phyloP scores from a whole-genome alignment of 1,140 invertebrate genomes.

The Arion vulgaris region DNA sequence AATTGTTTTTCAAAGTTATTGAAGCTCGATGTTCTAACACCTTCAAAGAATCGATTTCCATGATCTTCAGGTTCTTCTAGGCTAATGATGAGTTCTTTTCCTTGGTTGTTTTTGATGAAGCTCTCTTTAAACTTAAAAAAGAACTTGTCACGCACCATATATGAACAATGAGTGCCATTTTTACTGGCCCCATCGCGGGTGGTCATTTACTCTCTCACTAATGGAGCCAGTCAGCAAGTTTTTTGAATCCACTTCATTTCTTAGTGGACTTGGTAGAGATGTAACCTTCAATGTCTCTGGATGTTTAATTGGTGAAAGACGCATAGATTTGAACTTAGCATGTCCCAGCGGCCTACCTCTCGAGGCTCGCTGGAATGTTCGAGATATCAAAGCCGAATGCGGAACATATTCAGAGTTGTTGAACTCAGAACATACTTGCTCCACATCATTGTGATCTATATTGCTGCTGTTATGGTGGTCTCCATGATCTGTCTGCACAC shows the following conservation, averaged over 20 bases:
- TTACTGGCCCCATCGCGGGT: conserved; percentile 14
- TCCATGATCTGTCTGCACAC: not conserved
- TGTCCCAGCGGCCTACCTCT: not conserved
- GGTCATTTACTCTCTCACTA: not conserved
- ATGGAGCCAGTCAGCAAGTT: not conserved
- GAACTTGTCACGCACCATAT: not conserved
- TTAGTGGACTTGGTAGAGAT: not conserved
- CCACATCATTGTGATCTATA: not conserved
- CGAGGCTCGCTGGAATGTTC: not conserved
- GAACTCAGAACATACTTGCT: not conserved
- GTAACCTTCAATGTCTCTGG: not conserved
- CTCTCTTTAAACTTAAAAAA: conserved; percentile 21
- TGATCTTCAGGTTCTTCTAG: not conserved
- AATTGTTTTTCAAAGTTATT: not conserved
- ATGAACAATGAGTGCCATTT: not conserved
- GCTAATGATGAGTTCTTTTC: not conserved
- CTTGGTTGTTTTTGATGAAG: not conserved
- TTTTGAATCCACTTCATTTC: conserved; percentile 7
- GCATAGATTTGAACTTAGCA: not conserved
- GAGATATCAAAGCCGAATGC: not conserved
- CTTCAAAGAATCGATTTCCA: not conserved
- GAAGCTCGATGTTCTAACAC: not conserved
- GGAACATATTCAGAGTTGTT: not conserved
- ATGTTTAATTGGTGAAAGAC: not conserved
- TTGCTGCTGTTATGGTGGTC: not conserved